phyloP scores from a whole-genome alignment of 2,888 invertebrate genomes.

The Parnassius mnemosyne region DNA sequence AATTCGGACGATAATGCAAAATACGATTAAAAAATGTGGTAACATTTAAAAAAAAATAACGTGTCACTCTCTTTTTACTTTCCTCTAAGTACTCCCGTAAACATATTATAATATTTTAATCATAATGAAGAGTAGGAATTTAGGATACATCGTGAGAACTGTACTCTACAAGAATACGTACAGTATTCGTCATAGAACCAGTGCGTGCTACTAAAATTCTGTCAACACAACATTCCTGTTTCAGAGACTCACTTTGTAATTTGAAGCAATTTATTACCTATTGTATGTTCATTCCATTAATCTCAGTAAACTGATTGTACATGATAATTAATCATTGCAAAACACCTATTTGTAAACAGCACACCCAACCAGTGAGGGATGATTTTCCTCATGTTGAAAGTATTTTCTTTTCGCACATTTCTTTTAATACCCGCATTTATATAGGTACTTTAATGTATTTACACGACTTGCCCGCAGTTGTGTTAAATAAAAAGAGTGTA shows the following conservation, averaged over 20 bases:
- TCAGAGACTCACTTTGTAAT: constrained; percentile 4
- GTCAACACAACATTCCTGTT: neutral
- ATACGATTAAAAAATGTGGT: too few species aligned
- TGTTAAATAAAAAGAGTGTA: too few species aligned
- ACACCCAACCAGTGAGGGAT: constrained; percentile 40
- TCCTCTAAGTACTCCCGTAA: too few species aligned
- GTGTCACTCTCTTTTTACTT: too few species aligned
- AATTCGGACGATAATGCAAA: too few species aligned
- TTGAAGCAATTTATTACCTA: constrained; percentile 76
- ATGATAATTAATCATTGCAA: constrained; percentile 79
- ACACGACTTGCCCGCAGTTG: too few species aligned
- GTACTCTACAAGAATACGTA: too few species aligned
- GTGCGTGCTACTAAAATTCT: neutral
- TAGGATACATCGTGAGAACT: too few species aligned
- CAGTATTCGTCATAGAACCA: neutral
- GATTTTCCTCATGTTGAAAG: constrained; percentile 13
- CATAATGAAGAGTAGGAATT: too few species aligned
- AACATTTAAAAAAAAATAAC: too few species aligned
- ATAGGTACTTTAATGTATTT: neutral
- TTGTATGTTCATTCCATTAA: constrained; percentile 80
- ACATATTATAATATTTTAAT: too few species aligned
- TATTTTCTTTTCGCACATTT: constrained; percentile 19
- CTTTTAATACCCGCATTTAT: neutral
- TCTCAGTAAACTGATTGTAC: constrained; percentile 80
- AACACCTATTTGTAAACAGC: constrained; percentile 76